Conservation (phyloP, 1,140 invertebrate species). For the Parapsyche elsis region DNA sequence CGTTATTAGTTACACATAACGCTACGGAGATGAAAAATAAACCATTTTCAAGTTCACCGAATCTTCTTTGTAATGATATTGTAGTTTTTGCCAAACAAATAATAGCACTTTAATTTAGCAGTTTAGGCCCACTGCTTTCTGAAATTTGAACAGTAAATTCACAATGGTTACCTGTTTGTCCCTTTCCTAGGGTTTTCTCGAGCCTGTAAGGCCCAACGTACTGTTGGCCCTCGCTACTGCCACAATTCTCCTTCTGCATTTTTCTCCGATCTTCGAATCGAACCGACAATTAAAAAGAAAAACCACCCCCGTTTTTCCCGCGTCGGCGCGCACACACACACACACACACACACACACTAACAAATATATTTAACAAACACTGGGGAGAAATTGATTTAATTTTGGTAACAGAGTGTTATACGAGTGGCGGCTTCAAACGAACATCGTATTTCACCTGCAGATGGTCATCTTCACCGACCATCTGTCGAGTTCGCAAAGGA, state of each 20-base stretch:
- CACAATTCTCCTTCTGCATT: conserved; percentile 66
- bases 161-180: conserved; percentile 90
- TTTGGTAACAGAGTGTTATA: background rate
- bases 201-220: conserved; percentile 98
- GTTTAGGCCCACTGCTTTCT: too few relatives aligned
- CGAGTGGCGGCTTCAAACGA: background rate
- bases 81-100: too few relatives aligned
- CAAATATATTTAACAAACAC: background rate
- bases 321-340: background rate
- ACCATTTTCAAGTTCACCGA: too few relatives aligned
- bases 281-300: background rate
- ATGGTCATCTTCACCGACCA: conserved; percentile 37
- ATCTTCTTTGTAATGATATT: too few relatives aligned
- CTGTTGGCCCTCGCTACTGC: conserved; percentile 74
- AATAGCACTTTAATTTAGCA: too few relatives aligned
- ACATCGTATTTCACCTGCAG: conserved; percentile 37
- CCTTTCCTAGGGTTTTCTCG: conserved; percentile 99
- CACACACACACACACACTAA: background rate
- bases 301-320: background rate
- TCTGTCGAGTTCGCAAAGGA: conserved; percentile 33
- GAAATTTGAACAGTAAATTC: background rate
- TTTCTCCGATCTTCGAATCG: conserved; percentile 44
- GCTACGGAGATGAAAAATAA: too few relatives aligned
- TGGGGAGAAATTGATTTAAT: background rate
- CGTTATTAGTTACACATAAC: too few relatives aligned